Percentiles rank a stretch among this genome's conserved stretches.
Conservation (phyloP, 1,140 invertebrate genomes). For the Patella vulgata region DNA sequence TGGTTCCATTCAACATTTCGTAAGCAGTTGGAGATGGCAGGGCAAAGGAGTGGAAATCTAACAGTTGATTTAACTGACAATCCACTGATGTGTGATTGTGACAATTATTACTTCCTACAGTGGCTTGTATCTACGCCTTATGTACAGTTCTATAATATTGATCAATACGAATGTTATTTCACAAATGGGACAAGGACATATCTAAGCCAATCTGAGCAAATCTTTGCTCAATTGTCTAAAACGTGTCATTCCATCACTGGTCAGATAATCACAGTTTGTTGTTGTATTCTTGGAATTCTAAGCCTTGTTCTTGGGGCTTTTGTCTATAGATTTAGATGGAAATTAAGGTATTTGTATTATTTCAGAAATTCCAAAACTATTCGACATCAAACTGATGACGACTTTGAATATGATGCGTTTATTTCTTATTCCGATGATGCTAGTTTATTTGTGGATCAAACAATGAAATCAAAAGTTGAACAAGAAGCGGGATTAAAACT, state of each 20-base stretch:
- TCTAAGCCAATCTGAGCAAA: slow-evolving; percentile 11
- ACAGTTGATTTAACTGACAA: slow-evolving; percentile 20
- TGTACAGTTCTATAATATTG: neutral
- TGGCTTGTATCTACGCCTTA: slow-evolving; percentile 13
- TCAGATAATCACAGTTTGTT: slow-evolving; percentile 18
- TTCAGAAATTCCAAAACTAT: neutral
- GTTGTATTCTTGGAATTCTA: slow-evolving; percentile 10
- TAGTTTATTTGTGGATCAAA: slow-evolving; percentile 23
- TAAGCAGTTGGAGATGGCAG: slow-evolving; percentile 6
- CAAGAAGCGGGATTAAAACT: slow-evolving; percentile 20
- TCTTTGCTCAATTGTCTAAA: slow-evolving; percentile 14
- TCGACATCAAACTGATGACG: neutral
- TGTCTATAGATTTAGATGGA: slow-evolving; percentile 35
- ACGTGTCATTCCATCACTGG: slow-evolving; percentile 16
- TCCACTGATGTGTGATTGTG: slow-evolving; percentile 31
- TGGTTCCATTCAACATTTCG: neutral
- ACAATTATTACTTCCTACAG: slow-evolving; percentile 26
- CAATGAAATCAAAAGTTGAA: slow-evolving; percentile 27
- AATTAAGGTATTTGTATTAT: slow-evolving; percentile 42
- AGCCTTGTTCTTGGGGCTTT: slow-evolving; percentile 9
- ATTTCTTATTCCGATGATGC: slow-evolving; percentile 39
- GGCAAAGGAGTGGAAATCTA: neutral
- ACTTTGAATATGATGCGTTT: slow-evolving; percentile 40
- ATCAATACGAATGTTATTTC: slow-evolving; percentile 19
- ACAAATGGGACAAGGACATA: slow-evolving; percentile 5